A percentile compares a stretch with the other conserved stretches of the same genome.
phyloP scores from a whole-genome alignment of 1,140 invertebrate genomes.

The Drepana arcuata region DNA sequence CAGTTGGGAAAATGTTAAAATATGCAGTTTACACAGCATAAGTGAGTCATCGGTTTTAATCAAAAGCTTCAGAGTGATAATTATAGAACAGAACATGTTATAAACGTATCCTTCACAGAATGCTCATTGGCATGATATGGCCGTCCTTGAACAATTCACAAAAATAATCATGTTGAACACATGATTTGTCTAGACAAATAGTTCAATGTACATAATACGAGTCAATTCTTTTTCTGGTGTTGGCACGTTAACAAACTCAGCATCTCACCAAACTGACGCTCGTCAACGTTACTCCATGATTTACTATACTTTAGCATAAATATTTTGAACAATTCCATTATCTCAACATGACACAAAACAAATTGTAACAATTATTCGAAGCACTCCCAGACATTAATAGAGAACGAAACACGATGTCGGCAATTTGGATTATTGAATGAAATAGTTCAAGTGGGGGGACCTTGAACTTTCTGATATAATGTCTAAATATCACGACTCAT shows the following conservation, averaged over 20 bases:
- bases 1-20: too few species aligned
- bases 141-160: too few species aligned
- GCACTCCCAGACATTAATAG: too few species aligned
- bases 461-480: constrained; percentile 16
- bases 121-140: too few species aligned
- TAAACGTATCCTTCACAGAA: too few species aligned
- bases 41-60: neutral
- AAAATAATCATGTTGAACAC: neutral
- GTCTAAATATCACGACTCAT: constrained; percentile 12
- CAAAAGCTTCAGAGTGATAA: neutral
- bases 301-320: neutral
- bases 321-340: neutral
- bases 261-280: constrained; percentile 7
- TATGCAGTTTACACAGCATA: neutral
- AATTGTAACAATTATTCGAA: too few species aligned
- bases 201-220: constrained; percentile 14
- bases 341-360: too few species aligned
- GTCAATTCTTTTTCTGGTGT: constrained; percentile 22
- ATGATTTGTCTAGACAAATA: constrained; percentile 17
- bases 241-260: constrained; percentile 20
- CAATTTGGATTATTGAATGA: constrained; percentile 1
- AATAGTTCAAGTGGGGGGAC: constrained; percentile 7
- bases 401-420: constrained; percentile 2
- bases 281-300: neutral
- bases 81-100: too few species aligned